Conservation (phyloP, 53 echinoderm and acorn worm species). For the Echinarachnius parma region DNA sequence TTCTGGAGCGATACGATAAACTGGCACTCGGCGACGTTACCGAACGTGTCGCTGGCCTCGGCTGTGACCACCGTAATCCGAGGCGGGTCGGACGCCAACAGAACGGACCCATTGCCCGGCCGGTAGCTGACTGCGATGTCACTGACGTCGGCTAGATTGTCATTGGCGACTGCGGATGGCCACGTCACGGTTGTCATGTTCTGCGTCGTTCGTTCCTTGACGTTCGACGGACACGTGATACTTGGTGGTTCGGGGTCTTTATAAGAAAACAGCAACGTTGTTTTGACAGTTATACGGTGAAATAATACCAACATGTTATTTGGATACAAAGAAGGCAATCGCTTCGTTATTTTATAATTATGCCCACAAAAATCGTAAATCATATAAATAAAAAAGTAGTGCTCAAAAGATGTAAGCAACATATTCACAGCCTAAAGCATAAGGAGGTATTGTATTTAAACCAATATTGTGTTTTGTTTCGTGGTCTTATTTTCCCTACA, state of each 20-base stretch:
- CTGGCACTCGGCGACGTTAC: slow-evolving; percentile 48
- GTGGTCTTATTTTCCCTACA: no score
- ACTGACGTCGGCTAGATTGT: slow-evolving; percentile 46
- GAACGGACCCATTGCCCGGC: slow-evolving; percentile 42
- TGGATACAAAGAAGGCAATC: no score
- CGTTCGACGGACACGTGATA: slow-evolving; percentile 42
- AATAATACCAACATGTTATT: no score
- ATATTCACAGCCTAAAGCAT: no score
- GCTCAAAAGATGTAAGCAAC: no score
- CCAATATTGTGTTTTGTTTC: no score
- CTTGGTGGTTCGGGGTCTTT: slow-evolving; percentile 58
- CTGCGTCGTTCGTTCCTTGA: slow-evolving; percentile 39
- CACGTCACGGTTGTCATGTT: slow-evolving; percentile 36
- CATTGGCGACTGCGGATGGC: slow-evolving; percentile 43
- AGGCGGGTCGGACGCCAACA: slow-evolving; percentile 35
- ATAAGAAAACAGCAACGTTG: no score
- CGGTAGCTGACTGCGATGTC: slow-evolving; percentile 49
- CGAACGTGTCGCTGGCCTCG: slow-evolving; percentile 48
- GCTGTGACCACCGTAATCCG: slow-evolving; percentile 41
- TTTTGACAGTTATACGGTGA: no score
- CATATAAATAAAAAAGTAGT: no score
- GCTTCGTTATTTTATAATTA: no score
- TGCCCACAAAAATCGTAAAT: no score
- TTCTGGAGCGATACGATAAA: slow-evolving; percentile 44
- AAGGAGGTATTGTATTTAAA: no score